Evolutionary conservation across 2,888 invertebrate species (phyloP), one percentile per base, ranked within the genome.

Genomic region (Isotomurus palustris): DNA sequence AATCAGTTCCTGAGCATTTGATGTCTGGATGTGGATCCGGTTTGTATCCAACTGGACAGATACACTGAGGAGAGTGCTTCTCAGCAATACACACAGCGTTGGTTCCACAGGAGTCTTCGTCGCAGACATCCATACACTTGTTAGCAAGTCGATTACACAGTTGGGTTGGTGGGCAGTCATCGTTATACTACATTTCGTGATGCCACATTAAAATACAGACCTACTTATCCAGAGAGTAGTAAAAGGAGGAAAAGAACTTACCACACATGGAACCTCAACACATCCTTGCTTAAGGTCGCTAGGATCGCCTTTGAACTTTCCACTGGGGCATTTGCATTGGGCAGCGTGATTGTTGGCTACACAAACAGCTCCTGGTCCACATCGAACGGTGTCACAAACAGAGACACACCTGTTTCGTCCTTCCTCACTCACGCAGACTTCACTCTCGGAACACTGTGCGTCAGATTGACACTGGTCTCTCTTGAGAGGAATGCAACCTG

Each of bases 71-170:
- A 73, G 84, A 85, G 73, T 92, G 90, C 71, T 88, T 85, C 75
- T 91, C 89, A 4, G 88, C 85, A 68, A 91, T 83, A 74, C 93
- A 93, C 17, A 92, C 87, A 8, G 92, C 89, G 75, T 91, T 90
- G 19, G 82, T 82, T 0, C 92, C 91, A 72, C 92, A 93, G 2
- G 87, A 84, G 68, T 87, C 85, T 73, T 86, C 85, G 63, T 84
- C 83, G 72, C 91, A 92, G 6, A 86, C 88, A 73, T 87, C 84
- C 71, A 83, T 82, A 72, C 92, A 93, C 22, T 85, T 85, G 73
- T 91, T 87, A 1, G 87, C 86, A 73, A 90, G 77, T 52, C 91
- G 81, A 73, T 92, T 86, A 74, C 92, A 92, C 53, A 89, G 77
- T 74, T 91, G 87, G 56, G 84, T 81, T 1, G 84, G 78, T 29